Evolutionary conservation across 2,888 invertebrate species (phyloP), one percentile per base, ranked within the genome.

Genomic region (Paralinhomoeus sp.): DNA sequence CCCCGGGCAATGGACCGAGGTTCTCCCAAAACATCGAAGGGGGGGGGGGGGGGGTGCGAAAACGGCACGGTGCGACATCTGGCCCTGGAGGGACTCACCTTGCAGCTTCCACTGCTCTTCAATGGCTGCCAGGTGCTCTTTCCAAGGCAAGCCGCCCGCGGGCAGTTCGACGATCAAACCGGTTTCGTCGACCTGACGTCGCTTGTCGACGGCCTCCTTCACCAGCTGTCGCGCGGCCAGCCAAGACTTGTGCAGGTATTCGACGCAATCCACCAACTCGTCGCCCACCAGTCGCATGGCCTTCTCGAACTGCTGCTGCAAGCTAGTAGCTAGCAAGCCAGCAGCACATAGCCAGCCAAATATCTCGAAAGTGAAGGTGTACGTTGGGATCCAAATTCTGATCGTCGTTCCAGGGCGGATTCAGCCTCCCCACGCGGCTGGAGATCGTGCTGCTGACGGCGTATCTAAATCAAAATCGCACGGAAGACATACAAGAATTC

Each of bases 121-220:
- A 43, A 93, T 60, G 39, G 73, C 71, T 55, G 75, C 75, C 40
- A 91, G 68, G 64, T 91, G 89, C 44, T 80, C 77, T 58, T 82
- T 82, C 89, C 89, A 97, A 0, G 91, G 87, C 55, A 77, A 76
- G 3, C 74, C 67, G 43, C 73, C 73, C 33, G 57, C 45, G 0
- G 62, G 63, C 13, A 97, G 69, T 50, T 75, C 68, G 0, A 93
- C 64, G 40, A 97, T 82, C 65, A 80, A 73, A 0, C 89, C 89
- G 44, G 78, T 76, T 15, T 69, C 54, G 58, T 84, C 75, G 0
- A 80, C 68, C 55, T 75, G 57, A 44, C 53, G 72, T 24, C 84
- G 71, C 53, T 59, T 64, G 50, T 75, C 64, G 17, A 89, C 57
- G 0, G 83, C 74, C 17, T 71, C 63, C 45, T 72, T 70, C 0